Percentiles rank a stretch among this genome's conserved stretches.
phyloP scores from a whole-genome alignment of 2,797 vertebrate species.

The Alauda arvensis region DNA sequence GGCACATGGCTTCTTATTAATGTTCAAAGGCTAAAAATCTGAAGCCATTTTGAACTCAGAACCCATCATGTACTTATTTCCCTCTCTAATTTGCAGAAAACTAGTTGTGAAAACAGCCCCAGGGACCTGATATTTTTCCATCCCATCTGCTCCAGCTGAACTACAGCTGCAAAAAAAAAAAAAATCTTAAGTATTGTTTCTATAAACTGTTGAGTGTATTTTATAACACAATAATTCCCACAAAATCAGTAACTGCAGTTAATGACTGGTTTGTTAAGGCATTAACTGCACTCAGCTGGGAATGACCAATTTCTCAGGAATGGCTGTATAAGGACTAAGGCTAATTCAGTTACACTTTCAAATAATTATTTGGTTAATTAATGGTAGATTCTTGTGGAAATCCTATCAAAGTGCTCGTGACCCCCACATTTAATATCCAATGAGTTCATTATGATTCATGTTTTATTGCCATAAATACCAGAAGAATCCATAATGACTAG shows the following conservation, averaged over 20 bases:
- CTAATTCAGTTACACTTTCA: constrained; percentile 73
- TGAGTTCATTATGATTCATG: constrained; percentile 75
- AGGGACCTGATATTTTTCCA: constrained; percentile 63
- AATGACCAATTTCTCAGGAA: constrained; percentile 70
- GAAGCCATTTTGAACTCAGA: constrained; percentile 66
- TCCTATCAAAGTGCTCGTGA: constrained; percentile 66
- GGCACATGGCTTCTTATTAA: constrained; percentile 54
- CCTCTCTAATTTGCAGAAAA: constrained; percentile 75
- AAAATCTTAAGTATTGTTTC: constrained; percentile 55
- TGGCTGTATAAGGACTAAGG: constrained; percentile 65
- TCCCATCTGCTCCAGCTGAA: constrained; percentile 71
- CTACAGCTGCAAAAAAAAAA: constrained; percentile 70
- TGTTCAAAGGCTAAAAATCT: constrained; percentile 65
- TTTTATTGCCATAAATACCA: constrained; percentile 70
- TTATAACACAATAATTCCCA: constrained; percentile 75
- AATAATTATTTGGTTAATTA: constrained; percentile 74
- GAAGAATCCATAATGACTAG: constrained; percentile 65
- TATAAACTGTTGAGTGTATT: constrained; percentile 73
- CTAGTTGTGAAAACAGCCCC: constrained; percentile 61
- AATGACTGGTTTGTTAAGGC: constrained; percentile 75
- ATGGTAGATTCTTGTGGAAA: constrained; percentile 71
- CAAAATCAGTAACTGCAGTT: constrained; percentile 76
- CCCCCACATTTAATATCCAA: constrained; percentile 65
- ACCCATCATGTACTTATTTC: constrained; percentile 66
- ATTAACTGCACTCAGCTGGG: constrained; percentile 75